phyloP scores from a whole-genome alignment of 1,140 invertebrate species.

The Heliconius hewitsoni region DNA sequence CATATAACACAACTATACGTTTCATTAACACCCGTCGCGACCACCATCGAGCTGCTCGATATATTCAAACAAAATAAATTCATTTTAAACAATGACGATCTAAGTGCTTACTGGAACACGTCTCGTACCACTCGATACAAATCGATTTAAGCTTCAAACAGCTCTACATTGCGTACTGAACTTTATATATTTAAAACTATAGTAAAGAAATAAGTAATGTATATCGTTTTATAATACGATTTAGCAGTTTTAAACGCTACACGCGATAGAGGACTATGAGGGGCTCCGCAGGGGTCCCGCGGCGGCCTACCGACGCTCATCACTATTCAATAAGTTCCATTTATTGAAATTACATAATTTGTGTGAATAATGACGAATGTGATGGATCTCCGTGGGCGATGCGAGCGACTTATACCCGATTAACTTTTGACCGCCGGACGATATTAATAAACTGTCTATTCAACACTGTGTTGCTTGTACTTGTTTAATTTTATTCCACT shows the following conservation, averaged over 20 bases:
- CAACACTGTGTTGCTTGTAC: conserved; percentile 53
- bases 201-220: conserved; percentile 41
- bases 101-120: conserved; percentile 66
- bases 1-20: conserved; percentile 32
- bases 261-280: conserved; percentile 46
- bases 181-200: conserved; percentile 2
- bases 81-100: conserved; percentile 71
- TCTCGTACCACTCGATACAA: conserved; percentile 43
- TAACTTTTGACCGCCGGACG: conserved; percentile 77
- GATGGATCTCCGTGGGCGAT: conserved; percentile 81
- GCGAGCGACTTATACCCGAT: conserved; percentile 78
- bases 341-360: conserved; percentile 82
- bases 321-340: conserved; percentile 81
- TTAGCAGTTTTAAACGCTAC: conserved; percentile 41
- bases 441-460: conserved; percentile 77
- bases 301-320: conserved; percentile 77
- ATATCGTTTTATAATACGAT: conserved; percentile 29
- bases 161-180: conserved; percentile 42
- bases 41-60: conserved; percentile 57
- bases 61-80: conserved; percentile 76
- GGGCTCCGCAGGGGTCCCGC: conserved; percentile 63
- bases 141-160: neutral
- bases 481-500: conserved; percentile 33
- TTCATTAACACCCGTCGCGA: conserved; percentile 67
- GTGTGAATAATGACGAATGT: conserved; percentile 81